Base-by-base conservation (phyloP, 2,797 vertebrate genomes). In the Hemitrygon akajei region DNA sequence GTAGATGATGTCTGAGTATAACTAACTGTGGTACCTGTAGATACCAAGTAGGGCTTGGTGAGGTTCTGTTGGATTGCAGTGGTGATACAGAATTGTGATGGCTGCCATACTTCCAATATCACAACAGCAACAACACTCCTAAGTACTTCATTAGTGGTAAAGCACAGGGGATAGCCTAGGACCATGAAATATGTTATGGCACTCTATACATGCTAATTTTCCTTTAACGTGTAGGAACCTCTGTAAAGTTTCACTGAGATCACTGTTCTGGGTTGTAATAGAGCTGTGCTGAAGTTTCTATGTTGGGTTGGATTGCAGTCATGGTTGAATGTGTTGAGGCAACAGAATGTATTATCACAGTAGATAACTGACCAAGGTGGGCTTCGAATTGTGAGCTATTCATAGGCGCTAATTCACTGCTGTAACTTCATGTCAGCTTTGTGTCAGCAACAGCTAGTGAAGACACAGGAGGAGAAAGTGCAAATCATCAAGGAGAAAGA, bases 401-500 rank as follows among this genome's bases (percentile, higher is more conserved):
- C 34, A 11, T 7, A 9, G 16, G 16, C 25, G 69, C 25, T 76
- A 30, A 75, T 58, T 30, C 73, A 11, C n/a, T 81, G 1, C 40
- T 47, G 3, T 73, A 18, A 77, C 56, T 84, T 16, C 5, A 37
- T 0, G 0, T 14, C 93, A 97, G 97, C 94, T 3, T 93, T 86
- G 11, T 97, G 95, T 94, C 96, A 96, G 81, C 93, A 94, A 56
- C 95, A 97, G 11, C 94, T 97, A 91, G 95, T 93, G 60, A 94
- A 92, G 79, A 96, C 95, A 40, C 95, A 93, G 94, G 93, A 94
- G 80, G 95, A 95, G 58, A 94, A 93, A 16, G 94, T 95, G 73
- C 94, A 73, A 93, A 94, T 94, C 47, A 95, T 96, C 27, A 79
- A 94, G 82, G 96, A 97, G 93, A 96, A 96, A 87, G 96, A 97